These are phyloP conservation scores for Mongoloraphidia duomilia DNA, from an alignment of 2,888 invertebrate genomes.

Conservation along the genomic window DNA sequence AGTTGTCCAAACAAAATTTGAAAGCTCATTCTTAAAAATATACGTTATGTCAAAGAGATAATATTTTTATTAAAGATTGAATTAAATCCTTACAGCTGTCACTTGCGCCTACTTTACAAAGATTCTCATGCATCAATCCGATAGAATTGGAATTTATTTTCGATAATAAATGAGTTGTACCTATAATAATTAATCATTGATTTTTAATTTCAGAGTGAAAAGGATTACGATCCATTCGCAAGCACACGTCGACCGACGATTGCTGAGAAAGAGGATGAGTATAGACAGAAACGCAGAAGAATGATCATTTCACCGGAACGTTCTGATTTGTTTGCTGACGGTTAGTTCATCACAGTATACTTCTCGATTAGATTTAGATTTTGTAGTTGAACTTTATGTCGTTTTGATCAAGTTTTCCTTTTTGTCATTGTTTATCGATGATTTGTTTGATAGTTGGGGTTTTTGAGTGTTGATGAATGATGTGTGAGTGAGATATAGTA, in stretches of 20 bases:
- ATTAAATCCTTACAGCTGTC: too few relatives aligned
- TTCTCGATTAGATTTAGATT: not conserved
- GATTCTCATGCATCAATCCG: not conserved
- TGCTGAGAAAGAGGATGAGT: conserved; percentile 94
- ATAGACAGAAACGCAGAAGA: conserved; percentile 72
- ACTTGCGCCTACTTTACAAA: too few relatives aligned
- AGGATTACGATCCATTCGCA: conserved; percentile 90
- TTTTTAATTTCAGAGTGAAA: conserved; percentile 51
- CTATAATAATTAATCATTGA: not conserved
- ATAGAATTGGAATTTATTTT: not conserved
- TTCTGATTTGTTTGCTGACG: conserved; percentile 95
- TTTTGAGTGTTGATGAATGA: conserved; percentile 22
- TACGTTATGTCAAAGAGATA: too few relatives aligned
- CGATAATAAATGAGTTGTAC: too few relatives aligned
- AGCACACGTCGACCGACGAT: conserved; percentile 83
- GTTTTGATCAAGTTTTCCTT: conserved; percentile 3
- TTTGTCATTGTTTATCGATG: conserved; percentile 3
- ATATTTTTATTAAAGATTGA: too few relatives aligned
- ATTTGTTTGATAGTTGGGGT: conserved; percentile 22
- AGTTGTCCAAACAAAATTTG: too few relatives aligned
- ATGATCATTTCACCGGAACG: conserved; percentile 96
- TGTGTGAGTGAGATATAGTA: conserved; percentile 7
- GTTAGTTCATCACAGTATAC: conserved; percentile 38
- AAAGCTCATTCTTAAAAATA: too few relatives aligned
- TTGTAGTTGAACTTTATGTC: not conserved